Conservation (phyloP, 2,113 vertebrate genomes). For the Acanthochromis polyacanthus region DNA sequence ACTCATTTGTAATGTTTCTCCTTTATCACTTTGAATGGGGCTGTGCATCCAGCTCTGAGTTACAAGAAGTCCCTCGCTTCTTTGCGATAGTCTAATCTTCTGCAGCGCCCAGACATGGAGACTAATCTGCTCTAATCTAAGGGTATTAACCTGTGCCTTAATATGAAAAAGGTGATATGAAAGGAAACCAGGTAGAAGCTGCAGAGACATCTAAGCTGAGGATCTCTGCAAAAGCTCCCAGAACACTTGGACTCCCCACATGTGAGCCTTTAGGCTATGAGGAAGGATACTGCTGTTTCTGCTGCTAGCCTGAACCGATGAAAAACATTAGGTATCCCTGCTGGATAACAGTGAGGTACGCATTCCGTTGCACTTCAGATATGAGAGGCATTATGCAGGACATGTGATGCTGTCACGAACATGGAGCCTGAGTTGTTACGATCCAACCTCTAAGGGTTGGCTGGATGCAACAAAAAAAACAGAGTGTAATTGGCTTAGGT, state of each 20-base stretch:
- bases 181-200: constrained; percentile 11
- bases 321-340: constrained; percentile 28
- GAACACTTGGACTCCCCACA: not conserved
- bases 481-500: too few species aligned
- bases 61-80: constrained; percentile 31
- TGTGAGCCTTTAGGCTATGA: constrained; percentile 36
- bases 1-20: constrained; percentile 17
- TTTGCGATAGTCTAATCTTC: constrained; percentile 51
- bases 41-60: constrained; percentile 36
- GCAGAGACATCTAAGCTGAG: constrained; percentile 17
- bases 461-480: too few species aligned
- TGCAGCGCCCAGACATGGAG: constrained; percentile 20
- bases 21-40: constrained; percentile 27
- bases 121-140: constrained; percentile 59
- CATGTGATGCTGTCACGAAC: too few species aligned
- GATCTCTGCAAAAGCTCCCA: constrained; percentile 8
- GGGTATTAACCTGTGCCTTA: constrained; percentile 24
- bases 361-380: constrained; percentile 1
- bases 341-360: constrained; percentile 14
- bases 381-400: constrained; percentile 1
- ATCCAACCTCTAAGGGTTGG: too few species aligned
- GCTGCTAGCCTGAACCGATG: constrained; percentile 8
- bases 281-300: not conserved
- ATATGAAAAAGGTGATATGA: constrained; percentile 29
- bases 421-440: too few species aligned